These are phyloP conservation scores for Caenorhabditis drosophilae DNA, from an alignment of 2,888 invertebrate genomes.

Conservation along the genomic window DNA sequence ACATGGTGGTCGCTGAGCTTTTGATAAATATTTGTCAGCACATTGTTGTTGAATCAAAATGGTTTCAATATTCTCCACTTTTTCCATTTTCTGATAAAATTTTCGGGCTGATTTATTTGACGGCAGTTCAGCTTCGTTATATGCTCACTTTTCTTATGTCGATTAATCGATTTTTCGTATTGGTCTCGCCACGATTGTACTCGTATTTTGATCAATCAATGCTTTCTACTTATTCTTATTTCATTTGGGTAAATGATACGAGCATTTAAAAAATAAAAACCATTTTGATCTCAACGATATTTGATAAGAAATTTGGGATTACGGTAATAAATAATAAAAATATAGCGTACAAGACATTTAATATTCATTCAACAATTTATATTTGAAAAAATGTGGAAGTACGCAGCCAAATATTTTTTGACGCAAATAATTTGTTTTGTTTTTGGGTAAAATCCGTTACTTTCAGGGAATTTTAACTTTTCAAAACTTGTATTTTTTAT, in stretches of 20 bases:
- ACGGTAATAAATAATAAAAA: too few species aligned
- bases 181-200: not conserved
- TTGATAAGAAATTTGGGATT: too few species aligned
- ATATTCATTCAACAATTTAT: too few species aligned
- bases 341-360: too few species aligned
- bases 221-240: not conserved
- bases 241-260: not conserved
- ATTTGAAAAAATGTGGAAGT: too few species aligned
- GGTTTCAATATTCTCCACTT: not conserved
- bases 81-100: not conserved
- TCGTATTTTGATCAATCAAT: not conserved
- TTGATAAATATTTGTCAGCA: not conserved
- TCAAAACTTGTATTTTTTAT: not conserved
- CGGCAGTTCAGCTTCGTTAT: not conserved
- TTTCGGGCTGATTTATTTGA: not conserved
- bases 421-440: too few species aligned
- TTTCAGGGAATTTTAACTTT: not conserved
- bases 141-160: slow-evolving; percentile 1
- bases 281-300: too few species aligned
- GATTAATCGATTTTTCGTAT: slow-evolving; percentile 1
- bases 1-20: not conserved
- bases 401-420: too few species aligned
- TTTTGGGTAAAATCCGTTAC: too few species aligned
- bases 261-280: not conserved
- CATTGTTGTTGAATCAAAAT: not conserved